Percentiles rank a stretch among this genome's conserved stretches.
phyloP scores from a whole-genome alignment of 1,140 invertebrate genomes.

The Meloidogyne exigua region DNA sequence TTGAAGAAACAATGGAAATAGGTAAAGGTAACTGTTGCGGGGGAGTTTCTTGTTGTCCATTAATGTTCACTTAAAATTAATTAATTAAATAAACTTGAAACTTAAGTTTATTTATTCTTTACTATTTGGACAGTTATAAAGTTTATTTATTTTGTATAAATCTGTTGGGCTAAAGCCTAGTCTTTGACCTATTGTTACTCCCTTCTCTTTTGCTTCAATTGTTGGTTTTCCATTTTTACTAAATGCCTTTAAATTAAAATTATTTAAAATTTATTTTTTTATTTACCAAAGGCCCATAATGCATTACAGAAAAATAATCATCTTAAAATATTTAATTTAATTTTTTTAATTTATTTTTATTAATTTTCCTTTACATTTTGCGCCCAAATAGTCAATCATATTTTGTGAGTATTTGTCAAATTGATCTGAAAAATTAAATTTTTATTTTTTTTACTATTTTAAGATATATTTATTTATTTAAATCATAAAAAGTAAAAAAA shows the following conservation, averaged over 20 bases:
- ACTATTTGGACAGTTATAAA: constrained; percentile 64
- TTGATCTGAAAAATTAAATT: constrained; percentile 40
- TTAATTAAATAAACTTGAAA: too few species aligned
- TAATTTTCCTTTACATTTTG: constrained; percentile 58
- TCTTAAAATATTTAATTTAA: constrained; percentile 7
- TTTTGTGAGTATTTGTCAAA: constrained; percentile 60
- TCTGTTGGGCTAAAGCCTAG: constrained; percentile 65
- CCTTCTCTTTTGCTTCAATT: constrained; percentile 64
- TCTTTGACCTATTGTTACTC: constrained; percentile 66
- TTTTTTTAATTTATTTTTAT: neutral
- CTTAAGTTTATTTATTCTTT: neutral
- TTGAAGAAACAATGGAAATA: neutral
- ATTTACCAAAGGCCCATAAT: constrained; percentile 17
- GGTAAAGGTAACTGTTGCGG: neutral
- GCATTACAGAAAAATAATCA: constrained; percentile 30
- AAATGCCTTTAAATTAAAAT: constrained; percentile 56
- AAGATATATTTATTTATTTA: too few species aligned
- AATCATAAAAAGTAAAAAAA: too few species aligned
- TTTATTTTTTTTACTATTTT: neutral
- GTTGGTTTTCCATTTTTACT: constrained; percentile 64
- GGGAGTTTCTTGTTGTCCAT: neutral
- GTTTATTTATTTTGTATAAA: constrained; percentile 66
- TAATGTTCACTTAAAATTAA: too few species aligned
- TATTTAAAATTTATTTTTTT: neutral
- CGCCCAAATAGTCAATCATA: constrained; percentile 61